Conservation (phyloP, 2,888 invertebrate species). For the Atethmia centrago region DNA sequence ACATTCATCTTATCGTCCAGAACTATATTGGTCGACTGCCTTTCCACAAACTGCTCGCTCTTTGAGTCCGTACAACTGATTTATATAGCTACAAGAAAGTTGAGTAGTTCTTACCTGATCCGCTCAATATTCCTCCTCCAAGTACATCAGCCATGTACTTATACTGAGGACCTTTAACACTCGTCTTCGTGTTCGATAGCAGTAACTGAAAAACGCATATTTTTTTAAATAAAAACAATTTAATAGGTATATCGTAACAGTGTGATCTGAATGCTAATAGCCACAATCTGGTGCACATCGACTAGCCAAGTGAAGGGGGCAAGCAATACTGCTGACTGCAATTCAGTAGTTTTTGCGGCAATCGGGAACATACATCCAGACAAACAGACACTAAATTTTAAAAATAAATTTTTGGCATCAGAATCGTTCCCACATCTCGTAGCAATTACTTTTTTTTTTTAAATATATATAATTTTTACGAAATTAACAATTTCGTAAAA, state of each 20-base stretch:
- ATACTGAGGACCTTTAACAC: constrained; percentile 82
- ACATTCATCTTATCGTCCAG: no score
- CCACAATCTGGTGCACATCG: no score
- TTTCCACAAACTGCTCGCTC: no score
- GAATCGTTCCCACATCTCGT: neutral
- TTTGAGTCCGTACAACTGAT: no score
- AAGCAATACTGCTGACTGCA: no score
- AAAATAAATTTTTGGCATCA: neutral
- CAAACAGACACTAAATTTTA: neutral
- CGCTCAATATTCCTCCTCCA: constrained; percentile 83
- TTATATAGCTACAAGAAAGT: neutral
- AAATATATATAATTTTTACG: no score
- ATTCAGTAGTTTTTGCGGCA: neutral
- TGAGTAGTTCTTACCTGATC: constrained; percentile 76
- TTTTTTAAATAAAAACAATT: neutral
- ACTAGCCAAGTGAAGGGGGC: no score
- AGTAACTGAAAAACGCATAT: constrained; percentile 72
- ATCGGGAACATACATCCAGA: neutral
- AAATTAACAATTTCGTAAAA: no score
- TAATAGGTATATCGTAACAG: no score
- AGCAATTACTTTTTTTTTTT: no score
- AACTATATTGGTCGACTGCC: no score
- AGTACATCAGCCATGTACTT: constrained; percentile 81
- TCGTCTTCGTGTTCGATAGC: constrained; percentile 77
- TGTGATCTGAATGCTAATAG: no score